Base-by-base conservation (phyloP, 2,888 invertebrate genomes). In the Clanis bilineata region DNA sequence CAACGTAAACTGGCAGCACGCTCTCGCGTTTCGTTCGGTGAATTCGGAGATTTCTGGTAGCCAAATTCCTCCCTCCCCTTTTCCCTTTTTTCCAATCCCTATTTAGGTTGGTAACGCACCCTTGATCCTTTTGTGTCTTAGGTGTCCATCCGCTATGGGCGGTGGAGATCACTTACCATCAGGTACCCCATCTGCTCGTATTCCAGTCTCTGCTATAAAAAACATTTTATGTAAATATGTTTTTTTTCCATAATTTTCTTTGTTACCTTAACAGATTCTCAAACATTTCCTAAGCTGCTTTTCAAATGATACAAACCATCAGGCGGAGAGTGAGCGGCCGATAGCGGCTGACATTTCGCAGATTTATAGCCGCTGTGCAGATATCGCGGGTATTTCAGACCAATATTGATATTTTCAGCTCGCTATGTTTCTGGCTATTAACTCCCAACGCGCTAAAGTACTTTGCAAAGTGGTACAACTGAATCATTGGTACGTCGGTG, bases 241-340 rank as follows among this genome's bases (percentile, higher is more conserved):
- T n/a, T 7, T 3, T 32, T 32, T 32, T 3, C 9, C 1, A 23
- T 12, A 22, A 5, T n/a, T 25, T 41, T 41, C n/a, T 15, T 25
- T 47, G 36, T n/a, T 38, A 25, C 38, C 56, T 41, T 58, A 32
- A 45, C 56, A 56, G 36, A 47, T 56, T 32, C 45, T 58, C 51
- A 43, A 51, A 85, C 85, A 85, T 83, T 90, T 86, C 79, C 77
- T 84, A 80, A 85, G 87, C 88, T 86, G 86, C 86, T 90, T 90
- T 82, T 84, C 89, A 85, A 88, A 88, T 90, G 91, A 92, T 90
- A 86, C 79, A 86, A 90, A 90, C 88, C 91, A 91, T 90, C 86
- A 81, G 82, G 71, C 86, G 74, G 85, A 83, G 88, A 86, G 86
- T 82, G 85, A 82, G 84, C 80, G 85, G 71, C 80, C 82, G 88